phyloP scores from a whole-genome alignment of 2,888 invertebrate genomes.

The Yponomeuta plumbellus region DNA sequence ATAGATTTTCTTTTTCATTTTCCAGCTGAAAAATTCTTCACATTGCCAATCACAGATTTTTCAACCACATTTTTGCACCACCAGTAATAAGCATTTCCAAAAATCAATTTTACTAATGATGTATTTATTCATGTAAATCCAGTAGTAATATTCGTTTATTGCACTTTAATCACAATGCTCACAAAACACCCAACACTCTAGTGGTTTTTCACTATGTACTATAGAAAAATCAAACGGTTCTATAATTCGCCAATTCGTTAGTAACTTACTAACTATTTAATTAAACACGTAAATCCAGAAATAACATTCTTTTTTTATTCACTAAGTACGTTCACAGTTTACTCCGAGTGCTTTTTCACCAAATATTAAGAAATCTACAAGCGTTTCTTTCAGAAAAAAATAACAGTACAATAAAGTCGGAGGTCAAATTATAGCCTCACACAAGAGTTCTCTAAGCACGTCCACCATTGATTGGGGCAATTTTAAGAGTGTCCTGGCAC shows the following conservation, averaged over 20 bases:
- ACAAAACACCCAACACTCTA: no score
- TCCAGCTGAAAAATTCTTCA: neutral
- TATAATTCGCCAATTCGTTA: neutral
- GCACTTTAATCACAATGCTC: no score
- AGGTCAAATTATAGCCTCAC: neutral
- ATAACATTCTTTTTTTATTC: no score
- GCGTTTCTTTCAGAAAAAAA: no score
- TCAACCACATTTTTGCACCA: neutral
- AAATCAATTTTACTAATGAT: no score
- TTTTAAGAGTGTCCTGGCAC: neutral
- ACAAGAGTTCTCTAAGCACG: neutral
- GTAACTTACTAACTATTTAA: no score
- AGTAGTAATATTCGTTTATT: no score
- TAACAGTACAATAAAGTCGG: neutral
- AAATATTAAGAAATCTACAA: no score
- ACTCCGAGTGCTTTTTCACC: no score
- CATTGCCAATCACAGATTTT: neutral
- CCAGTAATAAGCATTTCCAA: neutral
- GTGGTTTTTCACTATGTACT: no score
- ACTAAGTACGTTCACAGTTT: no score
- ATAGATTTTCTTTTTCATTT: conserved; percentile 14
- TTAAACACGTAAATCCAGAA: neutral
- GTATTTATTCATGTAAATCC: neutral
- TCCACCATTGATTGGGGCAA: neutral
- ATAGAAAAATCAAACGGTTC: no score